Base-by-base conservation (phyloP, 92 coral and sea anemone genomes). In the Meandrina meandrites region DNA sequence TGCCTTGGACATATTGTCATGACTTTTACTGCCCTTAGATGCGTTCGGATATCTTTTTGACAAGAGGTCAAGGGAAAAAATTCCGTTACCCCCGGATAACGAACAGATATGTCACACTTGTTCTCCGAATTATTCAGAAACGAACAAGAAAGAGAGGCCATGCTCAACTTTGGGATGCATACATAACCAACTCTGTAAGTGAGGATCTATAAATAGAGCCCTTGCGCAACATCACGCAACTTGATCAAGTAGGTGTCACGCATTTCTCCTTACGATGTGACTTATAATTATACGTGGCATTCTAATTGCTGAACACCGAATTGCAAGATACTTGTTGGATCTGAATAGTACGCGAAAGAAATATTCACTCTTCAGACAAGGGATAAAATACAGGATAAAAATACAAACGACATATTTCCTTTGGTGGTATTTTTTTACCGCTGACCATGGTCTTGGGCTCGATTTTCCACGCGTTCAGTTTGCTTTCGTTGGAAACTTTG, bases 1-100 rank as follows among this genome's bases (percentile, higher is more conserved):
- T 83, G 87, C 21, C 56, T 50, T 42, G 86, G 79, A 71, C 79
- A 83, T 57, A 83, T 83, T 68, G 86, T 68, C 83, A 79, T 79
- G 31, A 84, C 80, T 69, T 83, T 84, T 8, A 81, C 57, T 47
- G 58, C 30, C 36, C 77, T 81, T 0, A 80, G 84, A 24, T 81
- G 85, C n/a, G 76, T 62, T 32, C n/a, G 35, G 75, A 81, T 81
- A n/a, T 81, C 85, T 47, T 66, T 81, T 32, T 37, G 12, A 83
- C 87, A 83, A 83, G 87, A 71, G 47, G 80, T 83, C 80, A 83
- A 53, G 50, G 87, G 72, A 68, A 82, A 67, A 42, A 37, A 67
- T 51, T 82, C 86, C 66, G 10, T 68, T 24, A 67, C 77, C 24
- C 28, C 35, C 13, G 86, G 86, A 28, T 84, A 57, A 40, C 79